Conservation (phyloP, 2,888 invertebrate genomes). For the Pharmacophagus antenor region DNA sequence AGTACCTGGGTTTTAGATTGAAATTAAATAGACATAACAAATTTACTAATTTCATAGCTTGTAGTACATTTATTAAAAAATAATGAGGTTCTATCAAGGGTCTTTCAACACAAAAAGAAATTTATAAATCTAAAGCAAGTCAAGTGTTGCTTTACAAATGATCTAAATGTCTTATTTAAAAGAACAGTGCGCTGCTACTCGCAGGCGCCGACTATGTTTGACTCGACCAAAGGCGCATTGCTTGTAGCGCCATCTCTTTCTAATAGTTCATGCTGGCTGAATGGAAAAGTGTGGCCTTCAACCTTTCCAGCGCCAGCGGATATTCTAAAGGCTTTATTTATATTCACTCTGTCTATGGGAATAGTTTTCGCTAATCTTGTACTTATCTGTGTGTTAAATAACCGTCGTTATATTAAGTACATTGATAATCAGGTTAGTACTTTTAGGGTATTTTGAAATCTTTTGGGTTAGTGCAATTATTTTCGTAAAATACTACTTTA, state of each 20-base stretch:
- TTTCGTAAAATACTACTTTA: too few relatives aligned
- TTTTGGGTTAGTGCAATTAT: too few relatives aligned
- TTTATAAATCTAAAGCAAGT: conserved; percentile 58
- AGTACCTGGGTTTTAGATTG: not conserved
- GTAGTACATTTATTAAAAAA: not conserved
- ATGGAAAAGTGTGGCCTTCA: conserved; percentile 83
- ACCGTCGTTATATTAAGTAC: conserved; percentile 90
- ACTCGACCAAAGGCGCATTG: conserved; percentile 85
- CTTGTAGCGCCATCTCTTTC: conserved; percentile 89
- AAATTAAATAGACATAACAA: not conserved
- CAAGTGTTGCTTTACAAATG: conserved; percentile 56
- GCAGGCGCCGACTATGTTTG: conserved; percentile 81
- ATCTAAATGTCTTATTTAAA: conserved; percentile 77
- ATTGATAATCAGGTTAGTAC: conserved; percentile 90
- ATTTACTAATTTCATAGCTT: not conserved
- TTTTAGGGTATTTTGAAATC: not conserved
- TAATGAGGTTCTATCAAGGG: not conserved
- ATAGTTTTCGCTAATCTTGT: conserved; percentile 90
- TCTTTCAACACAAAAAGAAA: not conserved
- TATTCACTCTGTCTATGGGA: conserved; percentile 87
- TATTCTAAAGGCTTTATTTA: conserved; percentile 87
- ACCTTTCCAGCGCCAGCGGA: conserved; percentile 85
- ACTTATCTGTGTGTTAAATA: conserved; percentile 91
- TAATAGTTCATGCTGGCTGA: conserved; percentile 91
- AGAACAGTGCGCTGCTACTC: conserved; percentile 65